Conservation (phyloP, 2,113 vertebrate species). For the Ammodytes dubius region DNA sequence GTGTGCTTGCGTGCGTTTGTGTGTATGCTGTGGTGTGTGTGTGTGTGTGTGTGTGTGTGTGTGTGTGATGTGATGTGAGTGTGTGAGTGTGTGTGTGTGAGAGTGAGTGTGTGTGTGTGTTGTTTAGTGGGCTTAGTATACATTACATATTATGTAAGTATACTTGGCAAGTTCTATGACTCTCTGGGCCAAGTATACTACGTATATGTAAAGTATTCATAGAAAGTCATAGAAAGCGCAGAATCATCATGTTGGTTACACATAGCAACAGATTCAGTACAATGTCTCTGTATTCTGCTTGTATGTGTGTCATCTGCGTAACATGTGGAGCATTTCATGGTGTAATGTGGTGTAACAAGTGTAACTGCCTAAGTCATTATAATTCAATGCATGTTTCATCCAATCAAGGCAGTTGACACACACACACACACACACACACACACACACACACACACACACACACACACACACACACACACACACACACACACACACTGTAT, state of each 20-base stretch:
- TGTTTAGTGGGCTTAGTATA: no score
- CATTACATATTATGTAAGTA: no score
- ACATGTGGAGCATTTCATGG: constrained; percentile 32
- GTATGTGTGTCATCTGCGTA: constrained; percentile 15
- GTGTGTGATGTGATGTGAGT: no score
- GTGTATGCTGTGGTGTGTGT: neutral
- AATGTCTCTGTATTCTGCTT: neutral
- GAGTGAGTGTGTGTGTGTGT: no score
- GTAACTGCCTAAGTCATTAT: constrained; percentile 16
- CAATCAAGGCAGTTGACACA: constrained; percentile 12
- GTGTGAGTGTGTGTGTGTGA: no score
- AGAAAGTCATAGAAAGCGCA: neutral
- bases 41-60: neutral
- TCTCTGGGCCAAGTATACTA: no score
- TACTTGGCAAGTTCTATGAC: no score
- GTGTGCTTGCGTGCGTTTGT: neutral
- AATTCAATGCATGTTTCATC: constrained; percentile 33
- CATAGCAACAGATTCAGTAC: neutral
- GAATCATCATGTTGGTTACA: constrained; percentile 11
- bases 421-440: neutral
- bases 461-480: constrained; percentile 7
- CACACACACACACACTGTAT: neutral
- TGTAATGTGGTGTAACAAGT: constrained; percentile 21
- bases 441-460: neutral
- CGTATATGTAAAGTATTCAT: neutral